Conservation (phyloP, 2,797 vertebrate species). For the Apodemus agrarius region DNA sequence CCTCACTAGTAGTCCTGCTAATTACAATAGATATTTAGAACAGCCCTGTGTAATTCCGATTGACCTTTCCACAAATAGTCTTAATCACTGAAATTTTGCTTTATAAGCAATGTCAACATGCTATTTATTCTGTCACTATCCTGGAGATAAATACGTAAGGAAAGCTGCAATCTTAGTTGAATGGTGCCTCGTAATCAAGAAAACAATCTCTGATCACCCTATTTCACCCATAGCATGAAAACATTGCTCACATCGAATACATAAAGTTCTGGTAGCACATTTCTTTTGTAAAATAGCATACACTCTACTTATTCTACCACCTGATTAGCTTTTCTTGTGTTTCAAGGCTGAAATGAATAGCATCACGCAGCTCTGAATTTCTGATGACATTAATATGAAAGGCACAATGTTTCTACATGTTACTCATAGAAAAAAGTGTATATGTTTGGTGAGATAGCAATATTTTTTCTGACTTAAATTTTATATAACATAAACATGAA, state of each 20-base stretch:
- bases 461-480: neutral
- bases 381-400: neutral
- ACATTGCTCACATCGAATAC: neutral
- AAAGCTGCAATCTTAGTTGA: neutral
- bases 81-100: constrained; percentile 47
- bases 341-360: neutral
- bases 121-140: constrained; percentile 27
- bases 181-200: neutral
- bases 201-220: neutral
- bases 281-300: neutral
- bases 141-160: constrained; percentile 3
- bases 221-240: neutral
- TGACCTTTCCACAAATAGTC: constrained; percentile 57
- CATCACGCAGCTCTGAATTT: neutral
- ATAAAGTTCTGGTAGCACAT: neutral
- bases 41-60: constrained; percentile 33
- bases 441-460: neutral
- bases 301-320: no score
- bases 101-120: constrained; percentile 8
- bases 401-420: neutral
- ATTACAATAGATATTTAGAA: constrained; percentile 49
- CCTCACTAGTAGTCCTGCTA: constrained; percentile 19
- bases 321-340: neutral
- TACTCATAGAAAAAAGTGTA: neutral
- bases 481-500: neutral